A percentile compares a stretch with the other conserved stretches of the same genome.
Evolutionary conservation across 1,140 invertebrate genomes (phyloP).

Genomic region (Drosophila funebris): DNA sequence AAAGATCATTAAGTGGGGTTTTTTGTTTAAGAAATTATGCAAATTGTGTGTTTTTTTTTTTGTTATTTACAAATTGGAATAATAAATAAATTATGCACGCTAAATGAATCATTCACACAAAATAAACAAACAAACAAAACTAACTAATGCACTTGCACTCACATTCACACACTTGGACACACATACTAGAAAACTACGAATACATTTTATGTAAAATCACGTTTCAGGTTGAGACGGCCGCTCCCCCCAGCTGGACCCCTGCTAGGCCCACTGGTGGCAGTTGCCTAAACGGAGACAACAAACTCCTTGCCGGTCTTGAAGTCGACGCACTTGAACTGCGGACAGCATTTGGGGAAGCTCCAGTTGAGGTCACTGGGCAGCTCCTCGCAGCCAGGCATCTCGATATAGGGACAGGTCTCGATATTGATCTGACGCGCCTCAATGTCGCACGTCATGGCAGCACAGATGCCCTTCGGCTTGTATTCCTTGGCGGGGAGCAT

Average conservation of each 20-base stretch:
- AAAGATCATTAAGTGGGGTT: slow-evolving; percentile 11
- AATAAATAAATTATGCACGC: slow-evolving; percentile 75
- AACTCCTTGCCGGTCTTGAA: slow-evolving; percentile 83
- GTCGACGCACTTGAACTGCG: slow-evolving; percentile 80
- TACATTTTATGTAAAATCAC: slow-evolving; percentile 81
- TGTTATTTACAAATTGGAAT: slow-evolving; percentile 71
- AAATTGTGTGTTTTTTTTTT: slow-evolving; percentile 41
- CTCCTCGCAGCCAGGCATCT: slow-evolving; percentile 82
- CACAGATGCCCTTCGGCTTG: slow-evolving; percentile 82
- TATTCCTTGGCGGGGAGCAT: slow-evolving; percentile 82
- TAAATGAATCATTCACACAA: slow-evolving; percentile 63
- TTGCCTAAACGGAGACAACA: slow-evolving; percentile 65
- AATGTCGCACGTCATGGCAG: slow-evolving; percentile 81
- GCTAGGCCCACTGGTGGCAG: slow-evolving; percentile 3
- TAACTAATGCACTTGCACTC: slow-evolving; percentile 10
- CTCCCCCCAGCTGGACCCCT: not conserved
- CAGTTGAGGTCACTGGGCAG: slow-evolving; percentile 74
- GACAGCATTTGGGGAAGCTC: slow-evolving; percentile 82
- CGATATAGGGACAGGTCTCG: slow-evolving; percentile 80
- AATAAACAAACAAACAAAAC: slow-evolving; percentile 30
- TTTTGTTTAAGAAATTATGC: slow-evolving; percentile 39
- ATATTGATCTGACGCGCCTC: slow-evolving; percentile 75
- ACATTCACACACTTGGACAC: slow-evolving; percentile 7
- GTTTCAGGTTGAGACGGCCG: slow-evolving; percentile 45
- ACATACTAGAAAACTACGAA: slow-evolving; percentile 62